Percentiles rank a stretch among this genome's conserved stretches.
Conservation (phyloP, 2,888 invertebrate species). For the Lasioglossum villosulum region DNA sequence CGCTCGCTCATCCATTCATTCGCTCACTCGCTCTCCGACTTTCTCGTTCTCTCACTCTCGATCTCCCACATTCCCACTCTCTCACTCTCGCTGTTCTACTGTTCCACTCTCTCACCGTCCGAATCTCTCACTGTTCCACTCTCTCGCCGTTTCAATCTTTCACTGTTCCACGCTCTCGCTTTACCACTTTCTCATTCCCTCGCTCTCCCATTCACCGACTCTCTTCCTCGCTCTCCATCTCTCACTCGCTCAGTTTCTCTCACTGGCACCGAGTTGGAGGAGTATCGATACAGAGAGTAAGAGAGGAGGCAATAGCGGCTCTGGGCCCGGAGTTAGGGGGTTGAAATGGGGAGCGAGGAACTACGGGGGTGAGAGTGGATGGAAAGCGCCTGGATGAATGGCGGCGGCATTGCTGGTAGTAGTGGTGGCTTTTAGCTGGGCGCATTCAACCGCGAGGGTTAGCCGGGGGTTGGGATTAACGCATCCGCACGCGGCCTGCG, state of each 20-base stretch:
- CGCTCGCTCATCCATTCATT: too few species aligned
- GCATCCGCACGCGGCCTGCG: conserved; percentile 67
- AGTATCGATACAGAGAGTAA: not conserved
- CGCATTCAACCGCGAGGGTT: conserved; percentile 76
- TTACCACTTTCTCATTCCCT: not conserved
- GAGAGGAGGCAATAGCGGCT: not conserved
- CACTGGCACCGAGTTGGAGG: not conserved
- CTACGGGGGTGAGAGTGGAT: conserved; percentile 43
- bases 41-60: not conserved
- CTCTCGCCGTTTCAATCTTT: too few species aligned
- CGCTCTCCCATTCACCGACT: not conserved
- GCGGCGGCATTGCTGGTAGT: conserved; percentile 64
- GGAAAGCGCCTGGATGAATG: conserved; percentile 72
- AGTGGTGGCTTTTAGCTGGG: conserved; percentile 74
- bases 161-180: not conserved
- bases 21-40: not conserved
- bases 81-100: too few species aligned
- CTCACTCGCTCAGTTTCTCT: not conserved
- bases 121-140: not conserved
- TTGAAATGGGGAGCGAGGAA: not conserved
- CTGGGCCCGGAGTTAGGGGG: not conserved
- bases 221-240: not conserved
- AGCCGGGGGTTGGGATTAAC: conserved; percentile 71
- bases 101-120: not conserved
- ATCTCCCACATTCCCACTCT: not conserved